phyloP scores from a whole-genome alignment of 2,888 invertebrate genomes.

The Meteorus cinctellus region DNA sequence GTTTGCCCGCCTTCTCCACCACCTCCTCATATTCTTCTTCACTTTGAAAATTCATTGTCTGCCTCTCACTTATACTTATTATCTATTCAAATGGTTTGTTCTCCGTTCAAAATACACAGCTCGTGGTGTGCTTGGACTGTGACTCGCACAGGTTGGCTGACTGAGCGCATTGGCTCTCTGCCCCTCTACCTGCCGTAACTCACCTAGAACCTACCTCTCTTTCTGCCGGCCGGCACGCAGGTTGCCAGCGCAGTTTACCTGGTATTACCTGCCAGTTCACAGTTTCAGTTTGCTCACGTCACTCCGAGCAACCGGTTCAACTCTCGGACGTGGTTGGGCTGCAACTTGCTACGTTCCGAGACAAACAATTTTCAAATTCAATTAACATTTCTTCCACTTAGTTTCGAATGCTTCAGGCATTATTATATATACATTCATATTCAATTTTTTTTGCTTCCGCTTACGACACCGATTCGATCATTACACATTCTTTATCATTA shows the following conservation, averaged over 20 bases:
- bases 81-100: conserved; percentile 10
- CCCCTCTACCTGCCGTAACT: conserved; percentile 60
- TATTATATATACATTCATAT: too few species aligned
- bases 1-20: not conserved
- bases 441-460: too few species aligned
- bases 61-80: conserved; percentile 30
- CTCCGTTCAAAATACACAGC: not conserved
- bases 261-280: conserved; percentile 70
- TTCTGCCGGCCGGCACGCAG: conserved; percentile 57
- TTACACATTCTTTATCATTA: not conserved
- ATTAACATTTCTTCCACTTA: not conserved
- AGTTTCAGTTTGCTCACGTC: conserved; percentile 73
- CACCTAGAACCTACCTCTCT: conserved; percentile 54
- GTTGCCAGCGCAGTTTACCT: conserved; percentile 69
- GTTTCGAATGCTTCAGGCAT: too few species aligned
- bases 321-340: conserved; percentile 9
- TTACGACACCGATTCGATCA: not conserved
- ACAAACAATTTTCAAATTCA: not conserved
- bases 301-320: conserved; percentile 72
- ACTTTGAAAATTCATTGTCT: conserved; percentile 22
- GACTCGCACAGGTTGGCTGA: conserved; percentile 17
- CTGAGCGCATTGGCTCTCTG: conserved; percentile 31
- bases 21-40: not conserved
- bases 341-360: not conserved
- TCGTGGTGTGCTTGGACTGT: conserved; percentile 18